Evolutionary conservation across 2,113 vertebrate species (phyloP), one percentile per base, ranked within the genome.

Genomic region (Morone chrysops): DNA sequence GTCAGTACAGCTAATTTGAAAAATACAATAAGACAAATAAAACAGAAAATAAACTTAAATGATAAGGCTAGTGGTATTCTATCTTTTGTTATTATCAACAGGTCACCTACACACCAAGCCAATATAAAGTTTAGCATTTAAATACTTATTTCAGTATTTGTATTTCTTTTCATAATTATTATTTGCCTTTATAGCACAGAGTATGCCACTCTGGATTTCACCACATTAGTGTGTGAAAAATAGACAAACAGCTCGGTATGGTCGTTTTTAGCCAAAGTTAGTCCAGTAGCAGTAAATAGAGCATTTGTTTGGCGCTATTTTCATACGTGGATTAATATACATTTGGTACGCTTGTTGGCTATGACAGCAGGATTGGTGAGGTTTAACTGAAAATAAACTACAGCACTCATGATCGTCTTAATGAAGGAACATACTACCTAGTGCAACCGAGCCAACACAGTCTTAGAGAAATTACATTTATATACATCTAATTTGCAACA

Each of bases 331-430:
- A 78, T 87, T 60, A 83, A 69, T 79, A 43, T 78, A 82, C 45
- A 73, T 84, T 85, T 73, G 71, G 53, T 69, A 75, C 54, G 68
- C 53, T 62, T 47, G 51, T 63, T 36, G 68, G 51, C 83, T 78
- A 77, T 82, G 51, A 78, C 78, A 86, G 81, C 81, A 80, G 65
- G 74, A 53, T 47, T 81, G 73, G 62, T 78, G 68, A 31, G 51
- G 51, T 73, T 79, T 48, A 67, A 68, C 78, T 81, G 80, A 86
- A 86, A 84, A 86, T 84, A 83, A 86, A 81, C 82, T 50, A 71
- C 67, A 43, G 66, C 75, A 67, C 60, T 62, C 81, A 70, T 77
- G 71, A 80, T 80, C 69, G 38, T 82, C 59, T 63, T 69, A 75
- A 75, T 85, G 40, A 81, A 78, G 51, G 66, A 88, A 69, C 76